Evolutionary conservation across 2,113 vertebrate genomes (phyloP), one percentile per base, ranked within the genome.

Genomic region (Bufo bufo): DNA sequence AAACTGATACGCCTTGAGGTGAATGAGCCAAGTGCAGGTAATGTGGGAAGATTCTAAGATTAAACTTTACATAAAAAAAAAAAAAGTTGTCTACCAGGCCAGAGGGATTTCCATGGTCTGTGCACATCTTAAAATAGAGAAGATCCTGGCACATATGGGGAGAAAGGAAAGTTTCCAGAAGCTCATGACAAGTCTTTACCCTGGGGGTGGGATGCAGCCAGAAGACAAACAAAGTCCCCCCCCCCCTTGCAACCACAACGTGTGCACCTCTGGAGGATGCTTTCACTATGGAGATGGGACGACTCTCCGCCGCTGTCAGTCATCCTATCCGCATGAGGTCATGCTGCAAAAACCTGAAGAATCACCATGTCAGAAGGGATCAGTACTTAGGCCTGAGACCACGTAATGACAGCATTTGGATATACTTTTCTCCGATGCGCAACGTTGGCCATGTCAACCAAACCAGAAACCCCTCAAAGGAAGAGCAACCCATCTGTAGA

Each of bases 201-300:
- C 74, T 50, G 59, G 13, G 43, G 13, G 16, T 33, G 33, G 33
- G 33, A 33, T 33, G 74, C 58, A 85, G 50, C 17, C 23, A 74
- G 71, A 50, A 75, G 6, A 75, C 66, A 85, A 75, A 75, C 54
- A 75, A 61, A 19, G 8, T 12, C 0, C 3, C 14, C 11, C 19
- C 4, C 19, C 59, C 58, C 20, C 56, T 19, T 16, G 2, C 16
- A 50, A 56, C 16, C 65, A 56, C 47, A 52, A 13, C 17, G 2
- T 80, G 63, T 69, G 63, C 79, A 61, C 54, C 56, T 20, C 65
- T 7, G 63, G 43, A 47, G 54, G 80, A 88, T 88, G 80, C 80
- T 52, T 83, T 83, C 71, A 63, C 86, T 77, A 65, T 88, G 86
- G 86, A 75, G 66, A 88, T 43, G 11, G 50, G 61, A 4, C 9